Base-by-base conservation (phyloP, 2,113 vertebrate species). In the Sylvia atricapilla region DNA sequence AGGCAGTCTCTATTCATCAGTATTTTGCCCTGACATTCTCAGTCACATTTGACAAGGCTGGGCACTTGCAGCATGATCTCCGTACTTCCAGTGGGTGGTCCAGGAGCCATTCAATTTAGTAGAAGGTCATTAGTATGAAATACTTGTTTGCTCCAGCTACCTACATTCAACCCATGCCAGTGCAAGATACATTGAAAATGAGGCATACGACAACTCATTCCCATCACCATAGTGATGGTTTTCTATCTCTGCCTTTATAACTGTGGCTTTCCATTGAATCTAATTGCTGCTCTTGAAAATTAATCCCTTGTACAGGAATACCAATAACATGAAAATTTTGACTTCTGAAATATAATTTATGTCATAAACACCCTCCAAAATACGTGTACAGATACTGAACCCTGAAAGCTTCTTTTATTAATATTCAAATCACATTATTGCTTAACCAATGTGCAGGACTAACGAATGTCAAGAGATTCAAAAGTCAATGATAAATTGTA, bases 401-500 rank as follows among this genome's bases (percentile, higher is more conserved):
- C 55, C 55, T 85, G 73, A 97, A 97, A 91, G 12, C 35, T 96
- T 93, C 25, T 92, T 96, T 95, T 95, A 86, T 91, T 96, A 94
- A 87, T 87, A 94, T 93, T 86, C 66, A 91, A 63, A 91, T 91
- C 39, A n/a, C 52, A 92, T 93, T 8, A 94, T 87, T 95, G 82
- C 87, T 96, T 96, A 95, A 97, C 94, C 59, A 89, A 94, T 63
- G 27, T 84, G 74, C 70, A 97, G 79, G 72, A 55, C 95, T 97
- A 95, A 97, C 87, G 78, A 95, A 94, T 89, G 82, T 56, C 93
- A 59, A 90, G 79, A 96, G 53, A 94, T 90, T 96, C 66, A 95
- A 96, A 95, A 93, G 86, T 92, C 89, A 96, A 27, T 86, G 44
- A 86, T 91, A 93, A 96, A 91, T 18, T 69, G 72, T 94, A 97